Evolutionary conservation across 1,140 invertebrate genomes (phyloP), one percentile per base, ranked within the genome.

Genomic region (Paraescarpia echinospica): DNA sequence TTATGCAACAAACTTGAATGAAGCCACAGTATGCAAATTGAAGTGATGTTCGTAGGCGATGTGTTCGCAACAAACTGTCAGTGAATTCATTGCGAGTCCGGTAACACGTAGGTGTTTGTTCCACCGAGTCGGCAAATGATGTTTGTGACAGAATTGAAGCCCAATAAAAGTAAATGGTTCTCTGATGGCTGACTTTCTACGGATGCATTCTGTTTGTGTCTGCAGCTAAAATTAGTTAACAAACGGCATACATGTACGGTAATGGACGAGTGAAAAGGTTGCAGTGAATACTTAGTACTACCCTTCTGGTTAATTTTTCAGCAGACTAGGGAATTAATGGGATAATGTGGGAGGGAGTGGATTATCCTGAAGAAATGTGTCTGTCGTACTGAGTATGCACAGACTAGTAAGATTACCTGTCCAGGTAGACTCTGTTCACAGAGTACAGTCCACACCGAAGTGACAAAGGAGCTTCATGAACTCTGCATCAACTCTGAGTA

Each of bases 101-200:
- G 59, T 77, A 77, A 77, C 4, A 31, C 59, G 59, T 77, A 77
- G 14, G 59, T 77, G 59, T 77, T 77, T 77, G 59, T 77, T 27
- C 59, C 59, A 77, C 22, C 22, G 59, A 77, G 59, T 77, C 12
- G 27, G 59, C 22, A 77, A 77, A 77, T 77, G 59, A 77, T 77
- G 59, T 77, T 77, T 77, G 59, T 77, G 59, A 77, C 59, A 77
- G 59, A 5, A 77, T 77, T 77, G 59, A 77, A 77, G 59, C 59
- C 59, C 59, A 77, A 77, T 77, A 77, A 77, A 77, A 77, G 41
- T 77, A 77, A 77, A 77, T 77, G 59, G 59, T 77, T 77, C 59
- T 77, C 59, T 77, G 59, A 77, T 77, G 22, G 59, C 59, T 77
- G 59, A 77, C 59, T 77, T 77, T 77, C 59, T 77, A 77, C 27